Evolutionary conservation across 2,888 invertebrate genomes (phyloP).

Genomic region (Noctua janthe): DNA sequence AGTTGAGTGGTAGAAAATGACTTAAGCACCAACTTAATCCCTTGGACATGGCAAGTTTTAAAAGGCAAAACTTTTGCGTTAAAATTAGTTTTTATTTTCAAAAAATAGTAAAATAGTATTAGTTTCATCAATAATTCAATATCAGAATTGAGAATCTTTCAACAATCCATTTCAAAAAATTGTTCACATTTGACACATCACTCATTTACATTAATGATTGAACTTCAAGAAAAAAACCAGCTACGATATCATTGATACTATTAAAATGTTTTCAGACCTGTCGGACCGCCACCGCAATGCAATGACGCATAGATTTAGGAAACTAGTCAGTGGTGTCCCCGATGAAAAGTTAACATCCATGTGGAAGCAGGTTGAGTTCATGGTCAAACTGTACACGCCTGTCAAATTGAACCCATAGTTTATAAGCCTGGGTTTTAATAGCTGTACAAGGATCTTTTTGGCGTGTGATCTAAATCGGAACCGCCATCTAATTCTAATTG

Average conservation of each 20-base stretch:
- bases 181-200: not conserved
- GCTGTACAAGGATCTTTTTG: not conserved
- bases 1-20: not conserved
- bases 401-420: conserved; percentile 42
- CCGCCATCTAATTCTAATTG: not conserved
- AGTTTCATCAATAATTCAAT: not conserved
- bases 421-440: not conserved
- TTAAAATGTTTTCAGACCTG: conserved; percentile 57
- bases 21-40: not conserved
- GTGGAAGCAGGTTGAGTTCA: conserved; percentile 62
- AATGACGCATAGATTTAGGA: conserved; percentile 49
- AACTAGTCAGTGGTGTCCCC: conserved; percentile 52
- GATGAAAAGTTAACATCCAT: conserved; percentile 53
- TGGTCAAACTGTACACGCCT: conserved; percentile 56
- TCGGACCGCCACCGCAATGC: conserved; percentile 40
- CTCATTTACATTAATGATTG: conserved; percentile 1
- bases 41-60: not conserved
- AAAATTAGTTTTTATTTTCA: not conserved
- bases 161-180: not conserved
- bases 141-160: not conserved
- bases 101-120: not conserved
- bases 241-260: conserved; percentile 34
- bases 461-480: not conserved
- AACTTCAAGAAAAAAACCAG: not conserved
- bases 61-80: not conserved